Percentiles rank a stretch among this genome's conserved stretches.
Conservation (phyloP, 2,888 invertebrate genomes). For the Cosmia pyralina region DNA sequence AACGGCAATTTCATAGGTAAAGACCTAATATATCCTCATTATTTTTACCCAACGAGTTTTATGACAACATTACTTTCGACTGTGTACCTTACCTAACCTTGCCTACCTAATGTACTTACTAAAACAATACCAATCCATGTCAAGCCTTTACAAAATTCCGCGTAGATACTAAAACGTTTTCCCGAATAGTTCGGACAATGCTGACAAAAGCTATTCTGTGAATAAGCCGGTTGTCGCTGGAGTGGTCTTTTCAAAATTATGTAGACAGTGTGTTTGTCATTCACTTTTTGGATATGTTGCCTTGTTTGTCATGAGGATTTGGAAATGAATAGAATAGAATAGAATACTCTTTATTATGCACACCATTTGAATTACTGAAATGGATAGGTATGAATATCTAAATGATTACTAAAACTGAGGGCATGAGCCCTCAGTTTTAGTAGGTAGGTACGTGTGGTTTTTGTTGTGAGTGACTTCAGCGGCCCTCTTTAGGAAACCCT, state of each 20-base stretch:
- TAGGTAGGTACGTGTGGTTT: background rate
- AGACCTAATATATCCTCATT: too few species aligned
- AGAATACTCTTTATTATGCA: too few species aligned
- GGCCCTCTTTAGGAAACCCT: background rate
- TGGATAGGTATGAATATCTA: conserved; percentile 1
- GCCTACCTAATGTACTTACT: conserved; percentile 17
- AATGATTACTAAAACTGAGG: too few species aligned
- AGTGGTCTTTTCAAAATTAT: conserved; percentile 42
- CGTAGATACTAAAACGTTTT: conserved; percentile 35
- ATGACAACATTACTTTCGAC: background rate
- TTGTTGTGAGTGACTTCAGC: conserved; percentile 19
- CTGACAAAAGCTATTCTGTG: conserved; percentile 35
- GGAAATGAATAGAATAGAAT: conserved; percentile 2
- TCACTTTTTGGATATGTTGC: conserved; percentile 5
- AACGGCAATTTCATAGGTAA: too few species aligned
- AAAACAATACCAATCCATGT: conserved; percentile 35
- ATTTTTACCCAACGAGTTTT: background rate
- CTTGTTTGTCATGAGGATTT: conserved; percentile 9
- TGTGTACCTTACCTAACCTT: conserved; percentile 12
- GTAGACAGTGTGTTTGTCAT: conserved; percentile 39
- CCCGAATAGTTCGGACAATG: conserved; percentile 22
- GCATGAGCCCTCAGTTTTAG: conserved; percentile 4
- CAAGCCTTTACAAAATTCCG: conserved; percentile 11
- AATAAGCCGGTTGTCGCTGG: conserved; percentile 27
- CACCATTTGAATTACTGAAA: too few species aligned